Evolutionary conservation across 2,888 invertebrate genomes (phyloP).

Genomic region (Hofmannophila pseudospretella): DNA sequence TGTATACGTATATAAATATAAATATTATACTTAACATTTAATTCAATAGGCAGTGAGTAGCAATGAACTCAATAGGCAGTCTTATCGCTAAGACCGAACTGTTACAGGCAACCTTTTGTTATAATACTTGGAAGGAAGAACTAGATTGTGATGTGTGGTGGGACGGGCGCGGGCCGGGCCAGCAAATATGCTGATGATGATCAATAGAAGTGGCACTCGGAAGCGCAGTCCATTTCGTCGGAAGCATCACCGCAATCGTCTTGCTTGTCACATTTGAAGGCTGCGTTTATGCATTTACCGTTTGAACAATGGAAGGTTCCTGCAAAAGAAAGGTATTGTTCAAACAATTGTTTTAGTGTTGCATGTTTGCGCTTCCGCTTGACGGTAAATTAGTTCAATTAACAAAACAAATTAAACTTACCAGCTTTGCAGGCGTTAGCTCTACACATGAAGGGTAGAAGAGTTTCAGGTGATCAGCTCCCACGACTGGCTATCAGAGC

Average conservation of each 20-base stretch:
- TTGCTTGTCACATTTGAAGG: constrained; percentile 94
- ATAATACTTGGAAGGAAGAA: too few species aligned
- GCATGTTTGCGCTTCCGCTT: constrained; percentile 21
- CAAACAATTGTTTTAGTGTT: constrained; percentile 39
- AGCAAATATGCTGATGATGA: too few species aligned
- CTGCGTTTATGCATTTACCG: constrained; percentile 93
- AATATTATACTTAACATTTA: too few species aligned
- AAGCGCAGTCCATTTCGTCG: constrained; percentile 93
- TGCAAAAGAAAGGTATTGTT: constrained; percentile 50
- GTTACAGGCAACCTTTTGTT: too few species aligned
- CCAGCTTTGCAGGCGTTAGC: constrained; percentile 92
- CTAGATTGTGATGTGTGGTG: too few species aligned
- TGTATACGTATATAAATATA: too few species aligned
- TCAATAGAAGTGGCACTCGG: constrained; percentile 93
- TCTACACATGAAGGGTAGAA: constrained; percentile 96
- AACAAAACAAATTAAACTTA: constrained; percentile 47
- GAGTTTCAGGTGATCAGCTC: constrained; percentile 93
- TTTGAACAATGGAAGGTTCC: constrained; percentile 96
- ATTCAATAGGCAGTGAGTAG: too few species aligned
- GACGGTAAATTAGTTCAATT: constrained; percentile 16
- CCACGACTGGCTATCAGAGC: constrained; percentile 91
- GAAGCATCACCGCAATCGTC: constrained; percentile 96
- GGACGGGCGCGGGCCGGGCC: too few species aligned
- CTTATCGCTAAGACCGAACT: too few species aligned
- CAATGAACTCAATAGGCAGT: too few species aligned